Evolutionary conservation across 2,113 vertebrate species (phyloP), one percentile per base, ranked within the genome.

Genomic region (Clarias magur): DNA sequence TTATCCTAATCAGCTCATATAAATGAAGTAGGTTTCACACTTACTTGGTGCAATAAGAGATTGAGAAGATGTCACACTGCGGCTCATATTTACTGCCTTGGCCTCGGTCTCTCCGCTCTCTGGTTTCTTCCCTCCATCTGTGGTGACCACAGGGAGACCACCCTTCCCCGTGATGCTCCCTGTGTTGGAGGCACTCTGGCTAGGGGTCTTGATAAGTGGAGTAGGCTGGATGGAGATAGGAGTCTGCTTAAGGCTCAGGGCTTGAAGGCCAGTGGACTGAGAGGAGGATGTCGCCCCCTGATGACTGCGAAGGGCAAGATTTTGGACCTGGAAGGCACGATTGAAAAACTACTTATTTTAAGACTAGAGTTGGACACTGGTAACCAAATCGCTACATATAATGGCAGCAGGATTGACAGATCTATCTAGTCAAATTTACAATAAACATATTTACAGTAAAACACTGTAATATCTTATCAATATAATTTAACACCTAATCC

Each of bases 31-130:
- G 21, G 10, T 79, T 85, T 75, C 48, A 56, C 38, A 82, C 15
- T 94, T 93, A 99, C 98, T 97, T 92, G 97, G 96, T 91, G 96
- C 90, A 15, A 96, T 94, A 60, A 97, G 94, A 0, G 96, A 94
- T 89, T 96, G 97, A 80, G 96, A 86, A 0, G 96, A 87, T 0
- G 95, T 92, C 1, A 95, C 88, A 0, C 92, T 93, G 10, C 97
- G 95, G 92, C 95, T 94, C 93, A 96, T 94, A 86, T 95, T 94
- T 34, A 95, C 94, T 8, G 95, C 92, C 75, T 96, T 95, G 88
- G 94, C 87, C 11, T 98, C 98, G 0, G 93, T 85, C 82, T 92
- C 95, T 19, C 89, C 90, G 7, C 89, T 79, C 1, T 97, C 97
- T 2, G 92, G 94, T 86, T 96, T 98, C 94, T 95, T 97, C 84